Base-by-base conservation (phyloP, 1,140 invertebrate species). In the Delia radicum region DNA sequence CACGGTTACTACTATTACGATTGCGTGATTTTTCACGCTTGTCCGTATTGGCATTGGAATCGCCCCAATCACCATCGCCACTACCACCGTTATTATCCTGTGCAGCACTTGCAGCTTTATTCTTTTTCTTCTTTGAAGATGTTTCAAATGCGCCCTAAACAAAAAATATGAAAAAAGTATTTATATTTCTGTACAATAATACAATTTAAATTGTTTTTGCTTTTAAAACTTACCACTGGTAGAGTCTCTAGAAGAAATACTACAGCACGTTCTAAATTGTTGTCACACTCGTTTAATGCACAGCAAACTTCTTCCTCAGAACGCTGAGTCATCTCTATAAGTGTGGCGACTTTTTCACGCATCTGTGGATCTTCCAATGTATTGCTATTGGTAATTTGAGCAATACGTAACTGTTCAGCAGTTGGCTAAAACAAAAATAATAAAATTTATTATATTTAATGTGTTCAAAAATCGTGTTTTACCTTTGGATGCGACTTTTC, bases 41-140 rank as follows among this genome's bases (percentile, higher is more conserved):
- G 76, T 83, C 87, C 21, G 80, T 79, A 48, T 85, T 85, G 26
- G 82, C 83, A 71, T 85, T 85, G 31, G 81, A 81, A 78, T 89
- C 88, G 29, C 88, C 88, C 88, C 88, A 89, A 31, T 89, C 89
- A 12, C 84, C 84, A 74, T 84, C 85, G 0, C 80, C 80, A 12
- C 79, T 31, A 7, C 74, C 79, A 15, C 78, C 79, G 6, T 78
- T 80, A 73, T 81, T 79, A 84, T 87, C 82, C 86, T 88, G 75
- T 80, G 88, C 76, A 83, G 80, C 85, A 78, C 87, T 87, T 37
- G 89, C 87, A 79, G 91, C 89, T 78, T 91, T 89, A 82, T 91
- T 93, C 88, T 95, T 96, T 88, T 95, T 95, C 88, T 96, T 96
- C 87, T 95, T 96, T 27, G 94, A 91, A 75, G 90, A 91, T 72